phyloP scores from a whole-genome alignment of 2,888 invertebrate species.

The Spilarctia lutea region DNA sequence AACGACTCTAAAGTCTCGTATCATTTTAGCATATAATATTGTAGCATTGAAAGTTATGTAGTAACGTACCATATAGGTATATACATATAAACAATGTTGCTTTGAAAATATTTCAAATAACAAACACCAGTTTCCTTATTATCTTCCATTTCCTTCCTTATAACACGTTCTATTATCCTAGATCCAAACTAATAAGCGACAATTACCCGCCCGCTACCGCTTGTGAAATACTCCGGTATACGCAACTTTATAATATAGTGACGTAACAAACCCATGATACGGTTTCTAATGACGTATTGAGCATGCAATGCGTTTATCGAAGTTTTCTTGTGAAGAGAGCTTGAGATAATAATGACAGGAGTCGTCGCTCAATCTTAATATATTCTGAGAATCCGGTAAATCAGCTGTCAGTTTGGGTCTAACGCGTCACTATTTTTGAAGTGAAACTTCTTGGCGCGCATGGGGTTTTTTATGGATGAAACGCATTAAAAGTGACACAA shows the following conservation, averaged over 20 bases:
- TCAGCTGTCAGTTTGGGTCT: background rate
- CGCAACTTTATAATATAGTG: conserved; percentile 33
- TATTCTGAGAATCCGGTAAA: background rate
- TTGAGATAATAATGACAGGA: background rate
- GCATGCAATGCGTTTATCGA: conserved; percentile 4
- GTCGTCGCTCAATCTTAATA: background rate
- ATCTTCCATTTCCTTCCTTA: background rate
- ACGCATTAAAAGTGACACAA: no score
- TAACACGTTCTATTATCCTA: background rate
- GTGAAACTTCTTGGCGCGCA: no score
- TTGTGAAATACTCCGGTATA: conserved; percentile 12
- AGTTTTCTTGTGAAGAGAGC: background rate
- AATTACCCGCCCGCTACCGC: conserved; percentile 31
- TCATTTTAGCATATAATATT: no score
- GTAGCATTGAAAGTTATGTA: no score
- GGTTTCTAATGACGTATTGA: conserved; percentile 46
- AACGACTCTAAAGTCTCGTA: no score
- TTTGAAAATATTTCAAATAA: background rate
- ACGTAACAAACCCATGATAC: conserved; percentile 41
- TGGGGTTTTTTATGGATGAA: no score
- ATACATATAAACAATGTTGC: no score
- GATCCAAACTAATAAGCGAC: background rate
- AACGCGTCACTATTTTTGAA: background rate
- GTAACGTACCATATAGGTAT: no score
- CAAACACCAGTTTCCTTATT: background rate